Conservation (phyloP, 2,797 vertebrate genomes). For the Ispidina picta region DNA sequence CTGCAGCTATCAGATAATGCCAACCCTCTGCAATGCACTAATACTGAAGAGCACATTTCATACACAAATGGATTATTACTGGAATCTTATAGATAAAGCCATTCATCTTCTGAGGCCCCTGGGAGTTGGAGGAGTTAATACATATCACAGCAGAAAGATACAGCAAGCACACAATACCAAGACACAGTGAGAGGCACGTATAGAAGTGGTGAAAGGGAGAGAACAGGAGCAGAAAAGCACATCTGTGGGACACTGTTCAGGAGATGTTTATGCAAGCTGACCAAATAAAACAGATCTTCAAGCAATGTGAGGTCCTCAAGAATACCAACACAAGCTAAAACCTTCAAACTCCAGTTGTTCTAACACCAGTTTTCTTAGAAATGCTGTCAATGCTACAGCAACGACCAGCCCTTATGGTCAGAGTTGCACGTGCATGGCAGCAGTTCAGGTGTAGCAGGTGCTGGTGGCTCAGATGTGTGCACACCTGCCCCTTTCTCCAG, state of each 20-base stretch:
- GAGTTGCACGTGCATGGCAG: accelerated
- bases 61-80: constrained; percentile 51
- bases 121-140: constrained; percentile 19
- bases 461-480: background rate
- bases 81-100: constrained; percentile 44
- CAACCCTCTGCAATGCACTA: background rate
- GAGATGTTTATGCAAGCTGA: background rate
- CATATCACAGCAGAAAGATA: constrained; percentile 4
- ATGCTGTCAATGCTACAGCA: accelerated
- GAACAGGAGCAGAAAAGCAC: background rate
- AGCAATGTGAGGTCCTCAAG: background rate
- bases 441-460: background rate
- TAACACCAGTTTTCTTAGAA: background rate
- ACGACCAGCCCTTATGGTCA: background rate
- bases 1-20: background rate
- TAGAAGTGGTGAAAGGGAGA: background rate
- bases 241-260: background rate
- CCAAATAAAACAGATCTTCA: background rate
- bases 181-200: background rate
- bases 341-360: background rate
- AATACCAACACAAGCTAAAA: background rate
- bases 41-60: background rate
- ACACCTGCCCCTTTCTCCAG: background rate
- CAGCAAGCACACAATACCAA: background rate
- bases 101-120: constrained; percentile 15